Base-by-base conservation (phyloP, 1,140 invertebrate species). In the Brachystomella parvula region DNA sequence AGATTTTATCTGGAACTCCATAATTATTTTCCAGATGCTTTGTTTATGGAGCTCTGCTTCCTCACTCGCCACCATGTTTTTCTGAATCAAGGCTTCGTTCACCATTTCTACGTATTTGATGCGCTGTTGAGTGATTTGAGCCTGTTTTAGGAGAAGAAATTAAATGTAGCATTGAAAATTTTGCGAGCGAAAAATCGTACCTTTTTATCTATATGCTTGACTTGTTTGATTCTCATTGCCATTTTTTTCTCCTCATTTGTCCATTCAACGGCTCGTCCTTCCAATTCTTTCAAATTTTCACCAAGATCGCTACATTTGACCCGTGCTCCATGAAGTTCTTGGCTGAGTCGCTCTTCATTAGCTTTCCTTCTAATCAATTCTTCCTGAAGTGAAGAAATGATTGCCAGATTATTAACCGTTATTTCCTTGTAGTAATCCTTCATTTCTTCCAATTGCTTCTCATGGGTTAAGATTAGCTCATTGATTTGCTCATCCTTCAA, bases 381-480 rank as follows among this genome's bases (percentile, higher is more conserved):
- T 76, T 90, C 87, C 80, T 89, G 92, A 39, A 93, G 78, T 73
- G 84, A 88, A 68, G 86, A 85, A 32, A 93, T 92, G 6, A 92
- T 77, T 60, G 84, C 88, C 65, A 96, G 81, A 78, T 95, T 96
- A 76, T 95, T 95, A 0, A 93, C 77, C 0, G 90, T 92, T 47
- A 96, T 93, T 71, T 95, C 90, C 74, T 94, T 94, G 73, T 94
- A 96, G 79, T 94, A 96, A 76, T 89, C 89, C 78, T 94, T 95
- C 75, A 95, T 86, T 75, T 95, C 89, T 49, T 83, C 82, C 75
- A 94, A 92, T 0, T 89, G 86, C 73, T 86, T 85, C 66, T 93
- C 89, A 75, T 96, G 91, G 71, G 88, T 86, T 67, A 85, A 85
- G 67, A 90, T 89, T 58, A 96, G 76, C 28, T 87, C 85, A 17